These are phyloP conservation scores for Noturus placidus DNA, from an alignment of 2,113 vertebrate species.

Conservation along the genomic window DNA sequence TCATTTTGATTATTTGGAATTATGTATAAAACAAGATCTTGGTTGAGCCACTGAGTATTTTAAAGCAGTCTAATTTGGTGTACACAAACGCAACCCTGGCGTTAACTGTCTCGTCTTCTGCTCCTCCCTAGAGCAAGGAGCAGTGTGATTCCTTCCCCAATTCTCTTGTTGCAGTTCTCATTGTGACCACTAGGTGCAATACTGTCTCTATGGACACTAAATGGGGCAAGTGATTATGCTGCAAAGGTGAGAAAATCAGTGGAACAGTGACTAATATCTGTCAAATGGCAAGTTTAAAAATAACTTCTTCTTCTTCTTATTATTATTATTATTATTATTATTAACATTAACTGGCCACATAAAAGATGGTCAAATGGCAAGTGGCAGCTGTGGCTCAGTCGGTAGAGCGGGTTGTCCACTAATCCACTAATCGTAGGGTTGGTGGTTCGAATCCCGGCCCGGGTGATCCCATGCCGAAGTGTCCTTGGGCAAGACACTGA, in stretches of 20 bases:
- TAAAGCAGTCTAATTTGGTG: no score
- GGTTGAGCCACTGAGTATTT: background rate
- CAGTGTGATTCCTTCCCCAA: background rate
- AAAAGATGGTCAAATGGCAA: background rate
- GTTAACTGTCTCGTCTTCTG: background rate
- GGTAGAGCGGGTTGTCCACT: no score
- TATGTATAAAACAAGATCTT: no score
- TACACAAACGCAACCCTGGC: no score
- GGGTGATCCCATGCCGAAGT: no score
- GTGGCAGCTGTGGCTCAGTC: no score
- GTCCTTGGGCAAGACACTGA: no score
- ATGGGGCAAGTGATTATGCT: background rate
- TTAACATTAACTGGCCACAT: background rate
- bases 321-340: no score
- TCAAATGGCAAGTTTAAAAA: background rate
- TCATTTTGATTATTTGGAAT: no score
- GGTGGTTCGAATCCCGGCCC: no score
- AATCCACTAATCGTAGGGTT: no score
- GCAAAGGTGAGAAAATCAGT: background rate
- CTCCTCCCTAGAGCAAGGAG: background rate
- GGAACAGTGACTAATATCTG: background rate
- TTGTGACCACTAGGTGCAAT: background rate
- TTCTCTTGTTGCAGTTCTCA: background rate
- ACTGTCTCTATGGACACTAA: background rate
- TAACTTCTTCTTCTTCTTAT: no score